A percentile compares a stretch with the other conserved stretches of the same genome.
Evolutionary conservation across 1,140 invertebrate species (phyloP).

Genomic region (Leptinotarsa texana): DNA sequence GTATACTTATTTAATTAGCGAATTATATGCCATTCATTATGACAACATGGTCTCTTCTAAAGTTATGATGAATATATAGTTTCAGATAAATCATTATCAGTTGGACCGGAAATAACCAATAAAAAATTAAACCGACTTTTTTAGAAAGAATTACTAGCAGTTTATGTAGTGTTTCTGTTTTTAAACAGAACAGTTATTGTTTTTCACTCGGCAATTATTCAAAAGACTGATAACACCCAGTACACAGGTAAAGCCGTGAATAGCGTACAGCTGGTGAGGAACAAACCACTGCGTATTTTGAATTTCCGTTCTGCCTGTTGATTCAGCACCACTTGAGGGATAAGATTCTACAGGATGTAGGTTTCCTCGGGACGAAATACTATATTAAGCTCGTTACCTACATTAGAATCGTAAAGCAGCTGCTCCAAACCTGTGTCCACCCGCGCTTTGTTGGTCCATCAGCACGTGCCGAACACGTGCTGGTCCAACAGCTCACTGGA

Average conservation of each 20-base stretch:
- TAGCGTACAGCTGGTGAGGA: constrained; percentile 36
- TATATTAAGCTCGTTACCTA: constrained; percentile 50
- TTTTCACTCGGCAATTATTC: neutral
- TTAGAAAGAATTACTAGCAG: no score
- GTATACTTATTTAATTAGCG: no score
- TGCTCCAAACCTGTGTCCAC: constrained; percentile 50
- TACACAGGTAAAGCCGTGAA: constrained; percentile 18
- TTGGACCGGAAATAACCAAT: no score
- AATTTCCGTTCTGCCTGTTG: constrained; percentile 50
- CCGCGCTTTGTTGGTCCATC: constrained; percentile 38
- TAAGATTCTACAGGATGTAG: constrained; percentile 48
- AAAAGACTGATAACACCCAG: constrained; percentile 11
- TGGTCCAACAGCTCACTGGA: constrained; percentile 24
- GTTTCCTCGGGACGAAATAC: constrained; percentile 47
- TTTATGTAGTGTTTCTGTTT: no score
- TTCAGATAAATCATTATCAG: no score
- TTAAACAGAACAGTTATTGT: no score
- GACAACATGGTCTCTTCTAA: no score
- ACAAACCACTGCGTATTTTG: constrained; percentile 44
- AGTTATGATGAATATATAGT: no score
- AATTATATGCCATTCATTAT: no score
- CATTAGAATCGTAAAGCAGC: constrained; percentile 33
- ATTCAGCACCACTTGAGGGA: constrained; percentile 49
- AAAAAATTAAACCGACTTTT: no score
- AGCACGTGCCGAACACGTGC: constrained; percentile 39